Evolutionary conservation across 1,140 invertebrate species (phyloP), one percentile per base, ranked within the genome.

Genomic region (Sitophilus oryzae): DNA sequence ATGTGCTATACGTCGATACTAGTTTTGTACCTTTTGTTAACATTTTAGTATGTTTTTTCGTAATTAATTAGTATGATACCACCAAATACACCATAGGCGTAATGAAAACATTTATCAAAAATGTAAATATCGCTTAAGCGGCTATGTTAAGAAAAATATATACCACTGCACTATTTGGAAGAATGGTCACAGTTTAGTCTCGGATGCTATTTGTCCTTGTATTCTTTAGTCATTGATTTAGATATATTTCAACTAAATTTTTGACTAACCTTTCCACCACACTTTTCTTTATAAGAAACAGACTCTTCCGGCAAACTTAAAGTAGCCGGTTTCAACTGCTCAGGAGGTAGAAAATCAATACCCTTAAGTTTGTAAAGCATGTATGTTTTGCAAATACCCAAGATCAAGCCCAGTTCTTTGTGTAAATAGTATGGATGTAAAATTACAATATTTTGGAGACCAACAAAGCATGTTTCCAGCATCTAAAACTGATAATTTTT

Each of bases 371-470:
- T 74, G 55, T 73, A 73, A 41, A 77, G 70, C 59, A 82, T 68
- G 54, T 76, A 79, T 3, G 67, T 64, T 58, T 77, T 76, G 0
- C 76, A 60, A 0, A 80, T 58, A 11, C 81, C 81, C 18, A 82
- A 65, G 47, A 80, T 54, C 43, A 79, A 68, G 0, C 78, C 76
- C 10, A 76, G 52, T 50, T 73, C 45, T 22, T 56, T 30, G 6
- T 56, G 44, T 35, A 63, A 53, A 49, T 59, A 65, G 6, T 59
- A 51, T 19, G 19, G 35, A 52, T 63, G 44, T 52, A 54, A 46
- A n/a, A 15, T 37, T 35, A 67, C 61, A 8, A 70, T 58, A 34
- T 68, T 67, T 44, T 66, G 57, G n/a, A 70, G 49, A 0, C 66
- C 66, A 4, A 45, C 34, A 9, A 70, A 36, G 41, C 65, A 67